Conservation (phyloP, 2,888 invertebrate genomes). For the Pocota personata region DNA sequence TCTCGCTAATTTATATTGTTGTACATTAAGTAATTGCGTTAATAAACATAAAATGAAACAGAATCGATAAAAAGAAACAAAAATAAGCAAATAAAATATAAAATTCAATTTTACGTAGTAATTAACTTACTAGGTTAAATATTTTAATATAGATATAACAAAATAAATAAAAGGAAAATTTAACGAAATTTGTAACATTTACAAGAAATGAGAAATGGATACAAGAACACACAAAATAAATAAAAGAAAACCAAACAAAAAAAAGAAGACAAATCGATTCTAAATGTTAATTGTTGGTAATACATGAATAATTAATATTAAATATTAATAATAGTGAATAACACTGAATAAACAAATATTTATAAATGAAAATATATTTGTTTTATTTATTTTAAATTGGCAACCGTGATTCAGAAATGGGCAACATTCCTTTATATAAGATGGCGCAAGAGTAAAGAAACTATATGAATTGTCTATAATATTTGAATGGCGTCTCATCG, state of each 20-base stretch:
- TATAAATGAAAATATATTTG: constrained; percentile 49
- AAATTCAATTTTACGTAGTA: constrained; percentile 60
- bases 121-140: constrained; percentile 62
- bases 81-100: constrained; percentile 32
- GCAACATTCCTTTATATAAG: too few relatives aligned
- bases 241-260: constrained; percentile 4
- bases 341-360: constrained; percentile 65
- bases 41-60: constrained; percentile 37
- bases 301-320: constrained; percentile 70
- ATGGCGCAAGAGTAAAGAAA: too few relatives aligned
- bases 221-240: constrained; percentile 44
- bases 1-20: constrained; percentile 58
- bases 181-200: constrained; percentile 74
- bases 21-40: constrained; percentile 51
- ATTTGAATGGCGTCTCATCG: too few relatives aligned
- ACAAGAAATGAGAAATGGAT: constrained; percentile 64
- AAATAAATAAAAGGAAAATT: constrained; percentile 25
- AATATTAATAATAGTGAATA: constrained; percentile 65
- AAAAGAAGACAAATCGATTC: constrained; percentile 71
- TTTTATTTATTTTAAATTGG: not conserved
- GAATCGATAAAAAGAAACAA: constrained; percentile 48
- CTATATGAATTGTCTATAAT: too few relatives aligned
- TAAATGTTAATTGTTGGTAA: constrained; percentile 76
- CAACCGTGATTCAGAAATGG: too few relatives aligned
- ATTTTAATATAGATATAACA: constrained; percentile 60